Conservation (phyloP, 2,888 invertebrate species). For the Acanthosoma haemorrhoidale region DNA sequence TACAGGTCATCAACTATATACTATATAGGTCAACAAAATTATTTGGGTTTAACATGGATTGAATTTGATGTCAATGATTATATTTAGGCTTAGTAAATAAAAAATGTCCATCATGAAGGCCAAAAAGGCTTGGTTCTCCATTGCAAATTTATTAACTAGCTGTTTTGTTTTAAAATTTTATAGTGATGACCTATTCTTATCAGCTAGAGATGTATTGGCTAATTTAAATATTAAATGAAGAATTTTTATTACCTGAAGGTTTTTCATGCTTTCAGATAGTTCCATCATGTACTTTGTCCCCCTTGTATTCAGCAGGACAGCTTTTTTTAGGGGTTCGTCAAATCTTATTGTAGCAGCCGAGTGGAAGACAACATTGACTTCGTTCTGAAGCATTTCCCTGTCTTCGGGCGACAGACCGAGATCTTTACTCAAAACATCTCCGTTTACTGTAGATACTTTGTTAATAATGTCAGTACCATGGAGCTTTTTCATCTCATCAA, state of each 20-base stretch:
- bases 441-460: slow-evolving; percentile 65
- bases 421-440: slow-evolving; percentile 64
- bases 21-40: too few relatives aligned
- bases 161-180: too few relatives aligned
- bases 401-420: slow-evolving; percentile 65
- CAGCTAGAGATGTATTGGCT: too few relatives aligned
- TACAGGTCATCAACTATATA: too few relatives aligned
- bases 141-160: too few relatives aligned
- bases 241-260: slow-evolving; percentile 61
- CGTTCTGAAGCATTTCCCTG: slow-evolving; percentile 57
- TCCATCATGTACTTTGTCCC: slow-evolving; percentile 85
- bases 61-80: too few relatives aligned
- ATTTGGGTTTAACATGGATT: too few relatives aligned
- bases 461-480: slow-evolving; percentile 59
- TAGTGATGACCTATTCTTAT: too few relatives aligned
- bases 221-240: too few relatives aligned
- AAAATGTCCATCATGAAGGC: too few relatives aligned
- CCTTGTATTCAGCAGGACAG: slow-evolving; percentile 85
- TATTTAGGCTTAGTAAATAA: too few relatives aligned
- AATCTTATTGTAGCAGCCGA: slow-evolving; percentile 67
- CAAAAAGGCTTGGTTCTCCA: too few relatives aligned
- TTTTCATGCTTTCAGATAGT: slow-evolving; percentile 67
- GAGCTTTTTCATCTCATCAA: slow-evolving; percentile 62
- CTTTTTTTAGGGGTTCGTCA: slow-evolving; percentile 83
- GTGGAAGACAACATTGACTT: slow-evolving; percentile 82